Percentiles rank a stretch among this genome's conserved stretches.
Conservation (phyloP, 1,140 invertebrate genomes). For the Argopecten irradians region DNA sequence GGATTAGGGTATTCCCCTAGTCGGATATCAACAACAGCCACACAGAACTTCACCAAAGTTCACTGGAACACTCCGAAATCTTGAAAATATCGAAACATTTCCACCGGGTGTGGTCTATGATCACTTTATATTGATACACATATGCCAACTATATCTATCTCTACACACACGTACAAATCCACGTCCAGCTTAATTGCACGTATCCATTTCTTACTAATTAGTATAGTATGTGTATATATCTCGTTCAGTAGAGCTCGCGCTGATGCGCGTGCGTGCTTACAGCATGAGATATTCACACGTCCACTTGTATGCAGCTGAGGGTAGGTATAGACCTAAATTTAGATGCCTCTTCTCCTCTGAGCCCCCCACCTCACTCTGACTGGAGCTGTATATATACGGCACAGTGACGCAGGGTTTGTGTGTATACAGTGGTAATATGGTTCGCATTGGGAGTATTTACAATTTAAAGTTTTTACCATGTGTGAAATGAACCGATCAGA, state of each 20-base stretch:
- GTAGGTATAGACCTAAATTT: not conserved
- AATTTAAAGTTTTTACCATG: not conserved
- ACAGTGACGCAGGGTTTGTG: not conserved
- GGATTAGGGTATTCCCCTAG: not conserved
- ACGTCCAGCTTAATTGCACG: constrained; percentile 14
- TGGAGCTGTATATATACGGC: not conserved
- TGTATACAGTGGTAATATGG: not conserved
- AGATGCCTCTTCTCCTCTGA: not conserved
- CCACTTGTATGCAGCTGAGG: not conserved
- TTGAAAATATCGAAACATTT: constrained; percentile 1
- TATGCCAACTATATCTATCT: not conserved
- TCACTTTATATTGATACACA: not conserved
- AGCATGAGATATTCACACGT: constrained; percentile 15
- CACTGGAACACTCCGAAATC: not conserved
- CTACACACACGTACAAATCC: not conserved
- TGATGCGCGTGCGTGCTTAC: not conserved
- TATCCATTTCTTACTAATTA: constrained; percentile 23
- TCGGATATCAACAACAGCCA: not conserved
- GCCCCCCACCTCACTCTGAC: not conserved
- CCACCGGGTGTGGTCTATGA: not conserved
- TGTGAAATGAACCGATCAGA: not conserved
- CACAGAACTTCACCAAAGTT: not conserved
- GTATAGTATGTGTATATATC: not conserved
- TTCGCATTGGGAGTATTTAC: not conserved
- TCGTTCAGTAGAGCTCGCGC: not conserved